These are phyloP conservation scores for Ophiodon elongatus DNA, from an alignment of 2,113 vertebrate species.

Conservation along the genomic window DNA sequence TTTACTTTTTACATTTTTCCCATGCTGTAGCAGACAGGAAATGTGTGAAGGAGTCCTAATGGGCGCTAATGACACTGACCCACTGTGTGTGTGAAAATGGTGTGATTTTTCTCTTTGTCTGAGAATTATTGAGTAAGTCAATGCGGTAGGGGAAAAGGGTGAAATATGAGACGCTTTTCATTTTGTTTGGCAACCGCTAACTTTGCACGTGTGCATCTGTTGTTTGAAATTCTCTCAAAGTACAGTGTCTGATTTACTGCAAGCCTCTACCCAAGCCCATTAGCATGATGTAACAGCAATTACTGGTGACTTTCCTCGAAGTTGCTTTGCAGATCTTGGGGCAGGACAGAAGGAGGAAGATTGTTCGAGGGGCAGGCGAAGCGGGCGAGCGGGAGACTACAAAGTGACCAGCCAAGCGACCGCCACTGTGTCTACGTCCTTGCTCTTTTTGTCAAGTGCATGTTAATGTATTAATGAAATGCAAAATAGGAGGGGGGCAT, in stretches of 20 bases:
- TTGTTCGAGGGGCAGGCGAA: slow-evolving; percentile 29
- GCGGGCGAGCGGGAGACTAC: slow-evolving; percentile 67
- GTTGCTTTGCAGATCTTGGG: slow-evolving; percentile 49
- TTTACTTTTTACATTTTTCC: slow-evolving; percentile 56
- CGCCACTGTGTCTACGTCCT: slow-evolving; percentile 71
- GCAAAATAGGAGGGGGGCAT: slow-evolving; percentile 81
- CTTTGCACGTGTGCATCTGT: slow-evolving; percentile 3
- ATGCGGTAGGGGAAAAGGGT: not conserved
- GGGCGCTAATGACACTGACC: slow-evolving; percentile 34
- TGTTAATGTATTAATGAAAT: slow-evolving; percentile 94
- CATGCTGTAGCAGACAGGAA: slow-evolving; percentile 40
- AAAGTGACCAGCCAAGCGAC: slow-evolving; percentile 82
- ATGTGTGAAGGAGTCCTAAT: slow-evolving; percentile 36
- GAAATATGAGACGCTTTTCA: not conserved
- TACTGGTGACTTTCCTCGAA: slow-evolving; percentile 75
- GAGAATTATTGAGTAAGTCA: slow-evolving; percentile 2
- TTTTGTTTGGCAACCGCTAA: slow-evolving; percentile 17
- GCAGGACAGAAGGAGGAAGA: slow-evolving; percentile 39
- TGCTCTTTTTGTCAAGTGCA: slow-evolving; percentile 85
- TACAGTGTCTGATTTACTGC: not conserved
- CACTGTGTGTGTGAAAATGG: slow-evolving; percentile 26
- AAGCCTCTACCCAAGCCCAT: slow-evolving; percentile 34
- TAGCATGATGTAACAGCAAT: slow-evolving; percentile 68
- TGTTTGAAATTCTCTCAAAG: slow-evolving; percentile 24
- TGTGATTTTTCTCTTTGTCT: slow-evolving; percentile 36